Base-by-base conservation (phyloP, 1,140 invertebrate species). In the Ostrea edulis region DNA sequence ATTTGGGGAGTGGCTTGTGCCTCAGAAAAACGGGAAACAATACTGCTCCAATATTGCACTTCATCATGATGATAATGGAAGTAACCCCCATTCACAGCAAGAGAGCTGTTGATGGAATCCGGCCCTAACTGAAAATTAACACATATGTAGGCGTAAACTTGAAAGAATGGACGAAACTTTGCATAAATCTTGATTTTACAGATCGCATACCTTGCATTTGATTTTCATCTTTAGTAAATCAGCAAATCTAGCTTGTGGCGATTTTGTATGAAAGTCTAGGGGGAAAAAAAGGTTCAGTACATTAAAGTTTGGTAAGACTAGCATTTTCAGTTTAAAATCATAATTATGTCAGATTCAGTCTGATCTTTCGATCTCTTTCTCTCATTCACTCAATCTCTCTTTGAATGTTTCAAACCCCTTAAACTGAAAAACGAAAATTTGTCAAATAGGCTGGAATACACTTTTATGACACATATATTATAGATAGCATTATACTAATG, bases 61-160 rank as follows among this genome's bases (percentile, higher is more conserved):
- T 94, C 94, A 35, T 94, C 94, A 84, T 94, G 93, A 85, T 94
- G 94, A 54, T 94, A 94, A 71, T 93, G 91, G 62, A 94, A 92
- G 84, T 92, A 94, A 0, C 88, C 92, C 54, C 90, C 90, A 84
- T 90, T 90, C 11, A 93, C 68, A 44, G 62, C 82, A 12, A 90
- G 71, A 20, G 86, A 84, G n/a, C 84, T 86, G 14, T 90, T 88
- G 14, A 92, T 62, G 8, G 84, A 71, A 81, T 92, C 89, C 8
- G 82, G 29, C 9, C 81, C 44, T 25, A 88, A 54, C 90, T 91
- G 35, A 17, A 82, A 62, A 62, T 44, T 2, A 44, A 44, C 35
- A 44, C 2, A 44, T 2, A 5, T 5, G 35, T 44, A 44, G 5
- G 35, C 1, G 35, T 44, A 44, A 1, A 44, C 35, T 5, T 44